Conservation (phyloP, 2,113 vertebrate species). For the Alaudala cheleensis region DNA sequence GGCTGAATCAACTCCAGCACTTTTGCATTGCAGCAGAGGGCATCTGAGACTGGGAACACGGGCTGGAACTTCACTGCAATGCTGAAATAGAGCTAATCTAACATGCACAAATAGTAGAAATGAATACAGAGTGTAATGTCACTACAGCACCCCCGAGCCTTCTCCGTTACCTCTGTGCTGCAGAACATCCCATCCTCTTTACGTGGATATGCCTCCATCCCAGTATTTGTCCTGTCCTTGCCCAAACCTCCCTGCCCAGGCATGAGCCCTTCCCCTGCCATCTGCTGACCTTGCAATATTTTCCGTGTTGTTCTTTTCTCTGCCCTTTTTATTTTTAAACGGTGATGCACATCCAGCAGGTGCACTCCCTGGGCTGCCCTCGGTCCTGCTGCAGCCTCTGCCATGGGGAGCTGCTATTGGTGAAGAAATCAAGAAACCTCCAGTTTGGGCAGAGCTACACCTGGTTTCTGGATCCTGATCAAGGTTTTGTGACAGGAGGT, state of each 20-base stretch:
- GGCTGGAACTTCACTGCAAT: background rate
- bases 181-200: background rate
- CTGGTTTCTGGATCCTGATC: background rate
- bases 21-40: background rate
- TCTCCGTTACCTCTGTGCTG: background rate
- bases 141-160: background rate
- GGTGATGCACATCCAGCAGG: background rate
- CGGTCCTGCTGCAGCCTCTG: background rate
- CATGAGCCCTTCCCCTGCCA: background rate
- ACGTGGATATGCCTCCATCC: background rate
- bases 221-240: background rate
- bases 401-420: fast-evolving
- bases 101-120: background rate
- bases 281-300: conserved; percentile 37
- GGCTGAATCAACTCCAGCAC: background rate
- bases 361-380: background rate
- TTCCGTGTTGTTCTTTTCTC: background rate
- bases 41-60: background rate
- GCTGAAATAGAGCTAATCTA: background rate
- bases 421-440: background rate
- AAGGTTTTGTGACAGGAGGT: background rate
- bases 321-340: conserved; percentile 40
- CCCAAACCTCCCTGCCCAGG: background rate
- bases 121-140: background rate
- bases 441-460: background rate